A percentile compares a stretch with the other conserved stretches of the same genome.
Evolutionary conservation across 2,888 invertebrate genomes (phyloP).

Genomic region (Drosophila sordidapex): DNA sequence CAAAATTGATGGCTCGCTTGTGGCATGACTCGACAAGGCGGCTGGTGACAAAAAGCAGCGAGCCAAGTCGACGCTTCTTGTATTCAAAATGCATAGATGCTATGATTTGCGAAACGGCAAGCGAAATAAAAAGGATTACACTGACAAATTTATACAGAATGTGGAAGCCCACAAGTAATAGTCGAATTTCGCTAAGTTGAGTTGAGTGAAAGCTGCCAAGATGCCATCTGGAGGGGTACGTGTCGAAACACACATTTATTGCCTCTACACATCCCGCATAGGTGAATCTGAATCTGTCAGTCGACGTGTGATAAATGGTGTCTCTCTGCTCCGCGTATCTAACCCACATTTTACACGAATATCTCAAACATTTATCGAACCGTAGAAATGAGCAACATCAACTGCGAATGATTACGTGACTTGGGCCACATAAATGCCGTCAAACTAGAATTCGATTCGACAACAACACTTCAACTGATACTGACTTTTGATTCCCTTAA

Average conservation of each 20-base stretch:
- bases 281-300: constrained; percentile 29
- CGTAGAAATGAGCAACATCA: background rate
- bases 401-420: background rate
- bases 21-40: constrained; percentile 51
- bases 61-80: constrained; percentile 9
- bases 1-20: constrained; percentile 73
- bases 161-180: constrained; percentile 26
- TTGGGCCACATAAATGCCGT: background rate
- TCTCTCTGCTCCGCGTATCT: constrained; percentile 5
- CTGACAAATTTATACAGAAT: constrained; percentile 24
- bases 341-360: constrained; percentile 10
- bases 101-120: constrained; percentile 50
- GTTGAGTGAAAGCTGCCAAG: constrained; percentile 35
- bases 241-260: constrained; percentile 29
- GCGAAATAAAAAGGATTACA: constrained; percentile 39
- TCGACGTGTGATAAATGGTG: constrained; percentile 17
- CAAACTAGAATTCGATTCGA: background rate
- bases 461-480: background rate
- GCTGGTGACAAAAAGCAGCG: constrained; percentile 1
- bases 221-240: constrained; percentile 14
- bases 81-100: constrained; percentile 63
- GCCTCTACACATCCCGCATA: constrained; percentile 12
- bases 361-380: constrained; percentile 11
- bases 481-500: background rate
- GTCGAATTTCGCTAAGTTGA: constrained; percentile 23